Base-by-base conservation (phyloP, 2,888 invertebrate genomes). In the Trissolcus brochymenae region DNA sequence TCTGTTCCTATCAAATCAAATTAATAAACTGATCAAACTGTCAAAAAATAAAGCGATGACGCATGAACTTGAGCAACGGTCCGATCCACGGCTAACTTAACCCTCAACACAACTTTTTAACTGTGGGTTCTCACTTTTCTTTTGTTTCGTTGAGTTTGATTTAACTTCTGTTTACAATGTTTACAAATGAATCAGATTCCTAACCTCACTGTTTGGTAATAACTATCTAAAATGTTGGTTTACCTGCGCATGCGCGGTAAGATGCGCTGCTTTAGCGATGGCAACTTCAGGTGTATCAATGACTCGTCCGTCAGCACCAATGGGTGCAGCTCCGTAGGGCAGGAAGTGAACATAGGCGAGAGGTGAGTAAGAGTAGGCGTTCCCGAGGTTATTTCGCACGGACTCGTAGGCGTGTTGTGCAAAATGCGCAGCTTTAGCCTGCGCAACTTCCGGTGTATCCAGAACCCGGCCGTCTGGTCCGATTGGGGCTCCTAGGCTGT, bases 401-500 rank as follows among this genome's bases (percentile, higher is more conserved):
- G 66, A 55, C 53, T 79, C 79, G 41, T 68, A 72, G 46, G 78
- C 78, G 14, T 75, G 72, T 29, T 68, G 73, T 7, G 79, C 76
- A 17, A 79, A 76, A 25, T 79, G 79, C 21, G 70, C 73, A 7
- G 79, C 79, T 56, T 79, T 79, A 0, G 76, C 79, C 0, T 50
- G 62, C n/a, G 76, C 73, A 7, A 79, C 79, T 76, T 79, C 76
- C 68, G 79, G 79, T 35, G 79, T 79, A 35, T 79, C 79, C 29
- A 79, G 57, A 29, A 79, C 79, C 13, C 79, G 62, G 29, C 79
- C 79, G 25, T 71, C 70, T 41, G 80, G 81, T 35, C 87, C 87
- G n/a, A 87, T 81, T 29, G 87, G 87, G 49, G 87, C 87, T 70
- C 83, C 84, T 19, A 71, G 9, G 13, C 54, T 4, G 54, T 77